Evolutionary conservation across 2,888 invertebrate genomes (phyloP), one percentile per base, ranked within the genome.

Genomic region (Eristalis intricaria): DNA sequence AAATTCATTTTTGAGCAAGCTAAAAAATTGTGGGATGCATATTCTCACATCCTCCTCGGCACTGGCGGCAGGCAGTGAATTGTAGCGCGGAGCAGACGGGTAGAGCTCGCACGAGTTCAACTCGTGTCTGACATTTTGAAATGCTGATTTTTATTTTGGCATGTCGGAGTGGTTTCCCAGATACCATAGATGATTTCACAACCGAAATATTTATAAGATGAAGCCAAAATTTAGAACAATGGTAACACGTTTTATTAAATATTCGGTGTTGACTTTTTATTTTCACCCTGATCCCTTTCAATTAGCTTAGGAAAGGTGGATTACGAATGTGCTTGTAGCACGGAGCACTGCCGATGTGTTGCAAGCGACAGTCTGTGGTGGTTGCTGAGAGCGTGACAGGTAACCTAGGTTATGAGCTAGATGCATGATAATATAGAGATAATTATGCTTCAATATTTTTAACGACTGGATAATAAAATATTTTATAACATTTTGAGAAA

Each of bases 1-100:
- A 70, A 70, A 70, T 23, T 60, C 70, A 60, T 38, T 70, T 70
- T 58, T 23, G 60, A 58, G 70, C 22, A 22, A 26, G 70, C 60
- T 23, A 10, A 38, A 65, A 38, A 65, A 63, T 50, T 50, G 19
- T 50, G 19, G 19, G 19, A 50, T 50, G 19, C 50, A 19, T 50
- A 50, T 50, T 50, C 50, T 19, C 50, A 50, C 50, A 50, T 50
- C 19, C 50, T 19, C 19, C n/a, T n/a, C n/a, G n/a, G n/a, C n/a
- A n/a, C n/a, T n/a, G n/a, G n/a, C n/a, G n/a, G 50, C n/a, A 4
- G 19, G 19, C 8, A 50, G 19, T 50, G 19, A 8, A 50, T 19
- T 50, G 19, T n/a, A 50, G 8, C 8, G 19, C 19, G 19, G 19
- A 19, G 50, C 13, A 8, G 50, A 50, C 19, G 19, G 19, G 19